Evolutionary conservation across 2,888 invertebrate genomes (phyloP).

Genomic region (Melanchra persicariae): DNA sequence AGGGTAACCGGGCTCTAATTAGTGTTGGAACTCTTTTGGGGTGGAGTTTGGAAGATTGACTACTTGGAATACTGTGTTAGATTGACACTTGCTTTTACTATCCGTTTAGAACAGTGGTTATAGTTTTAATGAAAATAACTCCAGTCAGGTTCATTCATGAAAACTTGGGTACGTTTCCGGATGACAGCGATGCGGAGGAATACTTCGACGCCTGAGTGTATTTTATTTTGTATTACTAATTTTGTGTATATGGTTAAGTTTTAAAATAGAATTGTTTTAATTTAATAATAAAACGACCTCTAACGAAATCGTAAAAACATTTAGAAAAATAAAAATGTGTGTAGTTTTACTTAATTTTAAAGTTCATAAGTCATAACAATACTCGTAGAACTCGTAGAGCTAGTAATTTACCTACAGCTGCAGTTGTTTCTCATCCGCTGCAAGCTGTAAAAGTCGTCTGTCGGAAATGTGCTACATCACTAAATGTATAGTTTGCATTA

Average conservation of each 20-base stretch:
- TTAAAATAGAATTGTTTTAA: too few species aligned
- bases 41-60: not conserved
- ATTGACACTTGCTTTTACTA: too few species aligned
- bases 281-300: too few species aligned
- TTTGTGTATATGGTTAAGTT: too few species aligned
- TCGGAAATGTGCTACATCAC: slow-evolving; percentile 21
- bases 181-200: too few species aligned
- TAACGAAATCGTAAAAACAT: not conserved
- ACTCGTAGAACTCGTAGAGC: not conserved
- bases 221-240: too few species aligned
- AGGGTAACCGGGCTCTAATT: not conserved
- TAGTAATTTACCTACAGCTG: slow-evolving; percentile 16
- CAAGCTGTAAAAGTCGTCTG: slow-evolving; percentile 1
- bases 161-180: too few species aligned
- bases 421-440: slow-evolving; percentile 23
- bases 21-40: not conserved
- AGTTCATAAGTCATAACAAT: not conserved
- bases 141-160: too few species aligned
- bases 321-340: too few species aligned
- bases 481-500: not conserved
- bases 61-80: not conserved
- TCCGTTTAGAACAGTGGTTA: not conserved
- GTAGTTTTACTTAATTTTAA: too few species aligned
- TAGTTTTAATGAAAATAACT: not conserved
- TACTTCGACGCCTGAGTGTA: too few species aligned